Conservation (phyloP, 2,888 invertebrate genomes). For the Lasioglossum malachurum region DNA sequence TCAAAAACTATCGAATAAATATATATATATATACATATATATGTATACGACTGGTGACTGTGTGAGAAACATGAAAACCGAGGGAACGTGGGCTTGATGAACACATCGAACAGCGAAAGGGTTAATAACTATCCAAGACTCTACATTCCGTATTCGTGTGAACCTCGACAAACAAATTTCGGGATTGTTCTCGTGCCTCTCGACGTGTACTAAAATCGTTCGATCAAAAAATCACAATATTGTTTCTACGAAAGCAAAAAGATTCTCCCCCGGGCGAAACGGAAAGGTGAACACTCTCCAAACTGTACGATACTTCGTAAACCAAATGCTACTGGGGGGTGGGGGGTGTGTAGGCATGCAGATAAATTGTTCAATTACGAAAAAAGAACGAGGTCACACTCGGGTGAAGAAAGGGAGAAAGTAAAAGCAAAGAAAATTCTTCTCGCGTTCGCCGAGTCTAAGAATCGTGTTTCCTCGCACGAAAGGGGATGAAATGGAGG, state of each 20-base stretch:
- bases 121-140: not conserved
- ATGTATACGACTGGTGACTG: not conserved
- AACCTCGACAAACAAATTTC: not conserved
- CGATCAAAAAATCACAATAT: not conserved
- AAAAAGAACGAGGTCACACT: not conserved
- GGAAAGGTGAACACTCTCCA: not conserved
- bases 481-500: not conserved
- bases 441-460: not conserved
- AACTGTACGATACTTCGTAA: not conserved
- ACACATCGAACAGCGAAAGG: constrained; percentile 18
- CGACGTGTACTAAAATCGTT: not conserved
- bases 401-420: not conserved
- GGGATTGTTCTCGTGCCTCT: not conserved
- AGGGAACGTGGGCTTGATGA: not conserved
- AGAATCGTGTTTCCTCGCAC: not conserved
- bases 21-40: not conserved
- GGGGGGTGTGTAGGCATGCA: not conserved
- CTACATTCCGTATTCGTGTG: not conserved
- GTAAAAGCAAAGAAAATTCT: not conserved
- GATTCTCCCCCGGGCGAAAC: not conserved
- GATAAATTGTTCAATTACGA: not conserved
- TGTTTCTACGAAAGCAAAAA: not conserved
- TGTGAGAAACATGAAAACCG: not conserved
- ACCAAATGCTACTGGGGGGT: not conserved
- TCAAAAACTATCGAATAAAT: not conserved